Conservation (phyloP, 2,797 vertebrate species). For the Perodicticus potto region DNA sequence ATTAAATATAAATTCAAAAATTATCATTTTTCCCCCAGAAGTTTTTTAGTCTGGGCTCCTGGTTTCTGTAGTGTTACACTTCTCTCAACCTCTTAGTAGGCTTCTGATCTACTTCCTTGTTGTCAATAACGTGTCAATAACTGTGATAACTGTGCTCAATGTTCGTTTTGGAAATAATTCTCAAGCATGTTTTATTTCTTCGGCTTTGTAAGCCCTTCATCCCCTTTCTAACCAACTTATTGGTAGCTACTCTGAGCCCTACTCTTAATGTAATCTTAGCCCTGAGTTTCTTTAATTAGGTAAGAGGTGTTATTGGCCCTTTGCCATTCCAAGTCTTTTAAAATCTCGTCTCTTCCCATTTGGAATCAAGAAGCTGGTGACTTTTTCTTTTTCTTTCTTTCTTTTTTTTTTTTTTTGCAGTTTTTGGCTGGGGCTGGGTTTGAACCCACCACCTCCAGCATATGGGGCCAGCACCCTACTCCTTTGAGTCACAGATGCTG, state of each 20-base stretch:
- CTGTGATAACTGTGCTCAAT: background rate
- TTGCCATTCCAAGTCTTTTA: constrained; percentile 1
- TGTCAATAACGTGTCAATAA: background rate
- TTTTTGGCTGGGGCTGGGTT: too few relatives aligned
- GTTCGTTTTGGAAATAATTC: background rate
- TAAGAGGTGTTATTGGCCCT: background rate
- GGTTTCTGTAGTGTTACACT: background rate
- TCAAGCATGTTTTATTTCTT: constrained; percentile 21
- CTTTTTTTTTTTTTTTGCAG: too few relatives aligned
- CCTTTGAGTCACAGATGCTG: too few relatives aligned
- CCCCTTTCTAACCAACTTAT: background rate
- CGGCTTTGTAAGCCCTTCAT: background rate
- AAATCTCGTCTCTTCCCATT: constrained; percentile 2
- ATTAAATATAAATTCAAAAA: background rate
- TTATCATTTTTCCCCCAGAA: background rate
- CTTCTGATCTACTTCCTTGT: background rate
- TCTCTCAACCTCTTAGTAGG: background rate
- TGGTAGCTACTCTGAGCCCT: background rate
- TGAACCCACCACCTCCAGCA: too few relatives aligned
- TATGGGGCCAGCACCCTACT: too few relatives aligned
- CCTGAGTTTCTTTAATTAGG: constrained; percentile 42
- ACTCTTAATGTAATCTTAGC: background rate
- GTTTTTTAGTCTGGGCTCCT: background rate
- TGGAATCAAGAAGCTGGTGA: constrained; percentile 20
- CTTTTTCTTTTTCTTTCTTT: background rate